Conservation (phyloP, 23 tunicate species). For the Halocynthia roretzi region DNA sequence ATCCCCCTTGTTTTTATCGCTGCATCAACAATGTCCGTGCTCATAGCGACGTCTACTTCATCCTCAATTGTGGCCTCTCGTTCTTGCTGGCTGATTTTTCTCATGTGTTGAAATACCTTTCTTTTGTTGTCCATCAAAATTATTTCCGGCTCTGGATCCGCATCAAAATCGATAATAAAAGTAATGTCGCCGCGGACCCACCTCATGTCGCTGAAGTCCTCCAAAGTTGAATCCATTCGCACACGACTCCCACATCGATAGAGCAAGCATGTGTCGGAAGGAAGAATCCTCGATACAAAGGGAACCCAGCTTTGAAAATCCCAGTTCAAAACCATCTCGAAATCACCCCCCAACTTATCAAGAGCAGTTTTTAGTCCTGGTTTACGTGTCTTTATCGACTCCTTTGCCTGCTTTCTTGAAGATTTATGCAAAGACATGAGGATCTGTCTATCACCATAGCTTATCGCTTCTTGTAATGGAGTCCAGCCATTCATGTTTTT, state of each 20-base stretch:
- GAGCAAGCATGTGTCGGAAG: slow-evolving; percentile 70
- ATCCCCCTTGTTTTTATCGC: slow-evolving; percentile 45
- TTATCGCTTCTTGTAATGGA: slow-evolving; percentile 76
- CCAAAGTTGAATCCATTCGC: slow-evolving; percentile 83
- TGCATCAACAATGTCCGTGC: slow-evolving; percentile 72
- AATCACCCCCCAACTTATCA: slow-evolving; percentile 57
- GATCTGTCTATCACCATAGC: slow-evolving; percentile 79
- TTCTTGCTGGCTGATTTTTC: slow-evolving; percentile 30
- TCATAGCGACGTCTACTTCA: slow-evolving; percentile 63
- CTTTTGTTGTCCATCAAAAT: slow-evolving; percentile 66
- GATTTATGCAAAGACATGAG: slow-evolving; percentile 31
- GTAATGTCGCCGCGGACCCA: slow-evolving; percentile 87
- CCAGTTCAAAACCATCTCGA: slow-evolving; percentile 71
- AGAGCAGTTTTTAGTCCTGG: slow-evolving; percentile 56
- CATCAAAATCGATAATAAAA: slow-evolving; percentile 48
- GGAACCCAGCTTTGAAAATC: slow-evolving; percentile 94
- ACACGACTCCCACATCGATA: slow-evolving; percentile 50
- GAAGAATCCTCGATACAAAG: slow-evolving; percentile 78
- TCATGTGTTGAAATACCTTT: slow-evolving; percentile 44
- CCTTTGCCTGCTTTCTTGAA: slow-evolving; percentile 37
- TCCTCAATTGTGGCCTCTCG: slow-evolving; percentile 71
- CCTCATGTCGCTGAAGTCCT: slow-evolving; percentile 66
- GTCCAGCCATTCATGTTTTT: slow-evolving; percentile 78
- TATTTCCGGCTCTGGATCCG: slow-evolving; percentile 49
- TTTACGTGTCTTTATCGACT: slow-evolving; percentile 26